These are phyloP conservation scores for Anhinga rufa DNA, from an alignment of 2,113 vertebrate genomes.

Conservation along the genomic window DNA sequence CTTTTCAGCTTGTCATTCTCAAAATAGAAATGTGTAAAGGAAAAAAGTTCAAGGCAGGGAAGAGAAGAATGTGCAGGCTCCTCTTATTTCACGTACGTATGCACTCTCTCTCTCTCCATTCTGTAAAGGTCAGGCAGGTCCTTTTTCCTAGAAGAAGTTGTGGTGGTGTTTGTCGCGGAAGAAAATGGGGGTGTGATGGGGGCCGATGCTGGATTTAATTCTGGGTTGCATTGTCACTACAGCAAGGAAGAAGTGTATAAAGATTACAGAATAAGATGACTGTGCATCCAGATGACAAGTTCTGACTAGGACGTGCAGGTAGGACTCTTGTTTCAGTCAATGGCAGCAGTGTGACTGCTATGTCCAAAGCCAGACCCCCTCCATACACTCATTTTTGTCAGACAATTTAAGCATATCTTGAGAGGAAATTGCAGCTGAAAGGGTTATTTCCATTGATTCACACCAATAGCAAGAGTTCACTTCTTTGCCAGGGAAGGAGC, in stretches of 20 bases:
- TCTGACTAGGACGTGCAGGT: neutral
- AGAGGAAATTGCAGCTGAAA: neutral
- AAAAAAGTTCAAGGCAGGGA: fast-evolving
- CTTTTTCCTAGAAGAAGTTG: neutral
- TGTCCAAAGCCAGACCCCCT: neutral
- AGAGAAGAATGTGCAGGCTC: neutral
- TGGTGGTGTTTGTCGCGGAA: neutral
- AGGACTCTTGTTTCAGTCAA: neutral
- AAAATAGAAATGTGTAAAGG: neutral
- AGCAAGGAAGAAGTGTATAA: neutral
- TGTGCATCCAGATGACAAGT: neutral
- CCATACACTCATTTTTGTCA: neutral
- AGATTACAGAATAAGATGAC: neutral
- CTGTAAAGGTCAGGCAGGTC: neutral
- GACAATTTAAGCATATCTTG: neutral
- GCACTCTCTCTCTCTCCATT: fast-evolving
- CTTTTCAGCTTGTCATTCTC: neutral
- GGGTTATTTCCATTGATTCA: neutral
- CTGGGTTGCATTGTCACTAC: neutral
- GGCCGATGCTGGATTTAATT: neutral
- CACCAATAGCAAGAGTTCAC: neutral
- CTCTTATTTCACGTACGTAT: neutral
- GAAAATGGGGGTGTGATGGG: neutral
- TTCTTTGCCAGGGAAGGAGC: neutral
- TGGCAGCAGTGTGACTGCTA: neutral